Conservation (phyloP, 1,140 invertebrate genomes). For the Geopemphigus sp. region DNA sequence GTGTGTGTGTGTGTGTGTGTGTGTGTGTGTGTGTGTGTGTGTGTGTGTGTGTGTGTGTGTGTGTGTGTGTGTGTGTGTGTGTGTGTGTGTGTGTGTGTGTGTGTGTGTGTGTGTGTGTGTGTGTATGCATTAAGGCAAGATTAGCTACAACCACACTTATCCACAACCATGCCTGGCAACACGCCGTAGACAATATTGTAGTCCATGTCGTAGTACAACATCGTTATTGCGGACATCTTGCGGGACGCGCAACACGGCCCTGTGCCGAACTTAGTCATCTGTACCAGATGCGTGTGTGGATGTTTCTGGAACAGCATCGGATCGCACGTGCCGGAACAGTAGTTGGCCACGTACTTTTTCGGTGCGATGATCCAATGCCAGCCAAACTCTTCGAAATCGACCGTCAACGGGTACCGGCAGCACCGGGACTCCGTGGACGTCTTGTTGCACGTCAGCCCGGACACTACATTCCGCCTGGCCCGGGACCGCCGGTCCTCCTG, state of each 20-base stretch:
- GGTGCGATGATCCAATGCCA: conserved; percentile 99
- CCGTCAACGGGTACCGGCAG: conserved; percentile 91
- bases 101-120: neutral
- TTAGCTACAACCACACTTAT: conserved; percentile 75
- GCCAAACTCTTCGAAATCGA: conserved; percentile 94
- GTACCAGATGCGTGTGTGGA: conserved; percentile 90
- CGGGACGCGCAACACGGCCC: conserved; percentile 88
- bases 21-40: too few species aligned
- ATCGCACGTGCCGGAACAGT: conserved; percentile 93
- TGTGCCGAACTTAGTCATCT: conserved; percentile 64
- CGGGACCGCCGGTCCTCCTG: conserved; percentile 64
- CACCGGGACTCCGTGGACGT: conserved; percentile 75
- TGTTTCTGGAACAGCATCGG: conserved; percentile 65
- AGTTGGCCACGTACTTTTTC: conserved; percentile 91
- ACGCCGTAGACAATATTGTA: conserved; percentile 84
- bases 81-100: neutral
- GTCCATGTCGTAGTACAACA: conserved; percentile 89
- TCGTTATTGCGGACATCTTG: conserved; percentile 83
- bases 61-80: neutral
- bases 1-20: neutral
- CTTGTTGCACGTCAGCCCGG: conserved; percentile 70
- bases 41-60: neutral
- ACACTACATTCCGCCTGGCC: conserved; percentile 58
- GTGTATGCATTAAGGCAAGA: neutral
- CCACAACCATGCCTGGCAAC: conserved; percentile 89